Evolutionary conservation across 2,113 vertebrate genomes (phyloP), one percentile per base, ranked within the genome.

Genomic region (Tamias sibiricus): DNA sequence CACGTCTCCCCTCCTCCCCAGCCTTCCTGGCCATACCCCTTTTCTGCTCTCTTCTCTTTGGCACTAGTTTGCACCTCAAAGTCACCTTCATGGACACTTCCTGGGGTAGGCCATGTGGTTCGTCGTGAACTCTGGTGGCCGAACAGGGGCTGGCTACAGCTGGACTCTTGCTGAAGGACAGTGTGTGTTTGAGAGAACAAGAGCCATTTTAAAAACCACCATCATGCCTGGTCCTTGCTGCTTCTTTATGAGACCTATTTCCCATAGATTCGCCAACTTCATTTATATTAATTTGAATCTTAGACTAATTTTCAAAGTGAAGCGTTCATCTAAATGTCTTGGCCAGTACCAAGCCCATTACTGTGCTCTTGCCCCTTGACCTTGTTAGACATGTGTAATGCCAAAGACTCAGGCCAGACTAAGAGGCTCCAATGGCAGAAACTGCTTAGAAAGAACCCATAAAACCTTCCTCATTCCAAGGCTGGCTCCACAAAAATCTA

Each of bases 291-390:
- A 4, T 13, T 47, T 57, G 10, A 75, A 3, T 37, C 40, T 68
- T 77, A 20, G 77, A 30, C 54, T 14, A 0, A 7, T 1, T 68
- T 87, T 20, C 37, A 77, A 52, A 4, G 40, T 49, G 19, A 54
- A 11, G 57, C 35, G 19, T 12, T 77, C 5, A 12, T 4, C 22
- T 30, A 5, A 57, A 17, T 10, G n/a, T 47, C 4, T 32, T 0
- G 19, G 54, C 20, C 3, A 10, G 13, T 9, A 1, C 11, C 8
- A n/a, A 64, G 59, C 0, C 0, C 3, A 9, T 17, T 0, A 8
- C 19, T 42, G 37, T 0, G 11, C 57, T 66, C 4, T 3, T 2
- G 69, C 75, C 52, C 75, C 35, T 0, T 2, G 64, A 14, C 30
- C 30, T 40, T 8, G 7, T 2, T 20, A 37, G 49, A 4, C 4